A percentile compares a stretch with the other conserved stretches of the same genome.
Conservation (phyloP, 2,113 vertebrate genomes). For the Melanerpes aurifrons region DNA sequence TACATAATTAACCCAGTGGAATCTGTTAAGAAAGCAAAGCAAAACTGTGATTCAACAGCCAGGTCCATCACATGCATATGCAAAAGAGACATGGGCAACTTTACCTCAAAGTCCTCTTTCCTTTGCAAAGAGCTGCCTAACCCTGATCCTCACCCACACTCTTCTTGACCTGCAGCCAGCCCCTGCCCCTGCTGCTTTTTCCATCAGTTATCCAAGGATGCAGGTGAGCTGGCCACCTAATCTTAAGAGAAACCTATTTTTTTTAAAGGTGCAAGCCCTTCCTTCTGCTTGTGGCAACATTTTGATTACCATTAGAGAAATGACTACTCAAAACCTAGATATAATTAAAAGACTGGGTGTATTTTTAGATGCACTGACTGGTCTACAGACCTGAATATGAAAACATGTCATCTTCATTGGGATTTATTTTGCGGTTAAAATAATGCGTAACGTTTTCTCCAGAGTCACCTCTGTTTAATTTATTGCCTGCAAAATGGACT, state of each 20-base stretch:
- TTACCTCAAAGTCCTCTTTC: background rate
- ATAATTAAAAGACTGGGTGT: slow-evolving; percentile 14
- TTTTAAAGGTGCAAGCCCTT: background rate
- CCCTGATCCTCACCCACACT: background rate
- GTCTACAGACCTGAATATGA: background rate
- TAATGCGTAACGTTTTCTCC: slow-evolving; percentile 13
- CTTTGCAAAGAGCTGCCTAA: background rate
- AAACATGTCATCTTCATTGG: slow-evolving; percentile 1
- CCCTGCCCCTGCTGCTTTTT: background rate
- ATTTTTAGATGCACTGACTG: background rate
- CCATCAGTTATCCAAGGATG: accelerated
- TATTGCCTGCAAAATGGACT: slow-evolving; percentile 31
- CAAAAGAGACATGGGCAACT: slow-evolving; percentile 20
- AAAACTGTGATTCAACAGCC: background rate
- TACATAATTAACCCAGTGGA: background rate
- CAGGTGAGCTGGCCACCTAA: background rate
- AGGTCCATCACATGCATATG: slow-evolving; percentile 17
- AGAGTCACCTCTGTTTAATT: slow-evolving; percentile 29
- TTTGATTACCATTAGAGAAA: background rate
- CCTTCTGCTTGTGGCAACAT: background rate
- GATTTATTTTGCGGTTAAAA: slow-evolving; percentile 39
- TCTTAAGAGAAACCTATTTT: background rate
- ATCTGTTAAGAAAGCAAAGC: slow-evolving; percentile 19
- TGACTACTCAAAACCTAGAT: background rate
- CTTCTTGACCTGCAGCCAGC: background rate